These are phyloP conservation scores for Acanthurus lineatus DNA, from an alignment of 2,797 vertebrate genomes.

Conservation along the genomic window DNA sequence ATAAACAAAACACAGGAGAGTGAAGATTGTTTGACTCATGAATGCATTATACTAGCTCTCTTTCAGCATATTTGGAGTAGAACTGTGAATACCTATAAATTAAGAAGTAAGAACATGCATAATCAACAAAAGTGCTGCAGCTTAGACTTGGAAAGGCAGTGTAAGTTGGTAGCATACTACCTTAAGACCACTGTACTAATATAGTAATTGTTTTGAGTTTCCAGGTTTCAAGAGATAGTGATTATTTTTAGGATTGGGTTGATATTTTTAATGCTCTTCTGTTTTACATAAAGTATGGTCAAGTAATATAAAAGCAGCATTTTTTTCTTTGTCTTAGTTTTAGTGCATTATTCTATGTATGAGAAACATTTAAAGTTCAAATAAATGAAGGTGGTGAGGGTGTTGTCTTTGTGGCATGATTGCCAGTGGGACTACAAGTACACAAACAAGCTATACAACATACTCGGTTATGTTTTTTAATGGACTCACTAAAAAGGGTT, in stretches of 20 bases:
- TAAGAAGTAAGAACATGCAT: too few species aligned
- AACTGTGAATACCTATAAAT: too few species aligned
- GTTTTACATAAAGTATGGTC: neutral
- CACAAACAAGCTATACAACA: neutral
- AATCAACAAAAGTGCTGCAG: neutral
- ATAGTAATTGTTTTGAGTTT: neutral
- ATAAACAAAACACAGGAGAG: too few species aligned
- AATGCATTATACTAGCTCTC: too few species aligned
- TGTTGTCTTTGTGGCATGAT: too few species aligned
- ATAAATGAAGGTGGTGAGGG: too few species aligned
- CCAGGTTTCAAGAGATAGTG: neutral
- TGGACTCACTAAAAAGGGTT: constrained; percentile 27
- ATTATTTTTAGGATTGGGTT: neutral
- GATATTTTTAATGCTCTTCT: neutral
- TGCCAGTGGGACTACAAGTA: too few species aligned
- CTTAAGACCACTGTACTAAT: neutral
- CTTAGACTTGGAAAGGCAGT: neutral
- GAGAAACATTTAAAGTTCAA: neutral
- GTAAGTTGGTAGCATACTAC: neutral
- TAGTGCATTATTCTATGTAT: neutral
- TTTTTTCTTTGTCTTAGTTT: neutral
- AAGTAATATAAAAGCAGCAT: neutral
- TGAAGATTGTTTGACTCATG: too few species aligned
- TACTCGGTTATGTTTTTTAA: neutral
- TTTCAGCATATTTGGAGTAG: too few species aligned